Conservation (phyloP, 2,797 vertebrate genomes). For the Botia almorhae region DNA sequence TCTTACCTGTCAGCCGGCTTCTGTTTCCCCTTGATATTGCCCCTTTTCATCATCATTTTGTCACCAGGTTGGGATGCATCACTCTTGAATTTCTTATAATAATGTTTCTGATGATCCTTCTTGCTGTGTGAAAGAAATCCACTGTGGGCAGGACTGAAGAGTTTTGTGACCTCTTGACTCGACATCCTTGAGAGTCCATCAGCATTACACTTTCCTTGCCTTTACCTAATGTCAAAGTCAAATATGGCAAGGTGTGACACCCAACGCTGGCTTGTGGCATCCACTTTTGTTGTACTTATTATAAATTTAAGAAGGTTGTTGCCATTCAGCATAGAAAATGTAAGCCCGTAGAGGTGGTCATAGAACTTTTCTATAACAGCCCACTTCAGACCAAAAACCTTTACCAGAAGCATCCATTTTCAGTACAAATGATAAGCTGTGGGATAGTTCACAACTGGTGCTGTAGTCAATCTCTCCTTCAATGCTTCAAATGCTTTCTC, state of each 20-base stretch:
- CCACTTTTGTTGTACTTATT: conserved; percentile 48
- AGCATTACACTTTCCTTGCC: conserved; percentile 11
- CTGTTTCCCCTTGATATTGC: too few relatives aligned
- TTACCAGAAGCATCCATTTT: conserved; percentile 54
- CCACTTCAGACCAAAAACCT: conserved; percentile 49
- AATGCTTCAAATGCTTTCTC: conserved; percentile 48
- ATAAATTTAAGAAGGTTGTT: conserved; percentile 61
- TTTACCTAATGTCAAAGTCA: conserved; percentile 41
- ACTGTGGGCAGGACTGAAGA: too few relatives aligned
- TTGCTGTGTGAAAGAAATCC: neutral
- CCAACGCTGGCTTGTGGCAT: conserved; percentile 53
- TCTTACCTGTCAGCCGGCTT: too few relatives aligned
- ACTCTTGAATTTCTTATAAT: too few relatives aligned
- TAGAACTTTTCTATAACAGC: conserved; percentile 40
- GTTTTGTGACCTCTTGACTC: too few relatives aligned
- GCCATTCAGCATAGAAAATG: conserved; percentile 48
- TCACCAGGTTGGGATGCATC: too few relatives aligned
- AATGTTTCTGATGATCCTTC: neutral
- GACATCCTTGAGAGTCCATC: neutral
- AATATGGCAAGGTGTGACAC: conserved; percentile 41
- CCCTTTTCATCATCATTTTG: too few relatives aligned
- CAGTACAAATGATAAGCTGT: conserved; percentile 57
- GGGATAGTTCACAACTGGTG: conserved; percentile 56
- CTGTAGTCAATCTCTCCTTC: conserved; percentile 37
- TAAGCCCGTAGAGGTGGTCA: conserved; percentile 51